phyloP scores from a whole-genome alignment of 2,888 invertebrate species.

The Troglohyphantes excavatus region DNA sequence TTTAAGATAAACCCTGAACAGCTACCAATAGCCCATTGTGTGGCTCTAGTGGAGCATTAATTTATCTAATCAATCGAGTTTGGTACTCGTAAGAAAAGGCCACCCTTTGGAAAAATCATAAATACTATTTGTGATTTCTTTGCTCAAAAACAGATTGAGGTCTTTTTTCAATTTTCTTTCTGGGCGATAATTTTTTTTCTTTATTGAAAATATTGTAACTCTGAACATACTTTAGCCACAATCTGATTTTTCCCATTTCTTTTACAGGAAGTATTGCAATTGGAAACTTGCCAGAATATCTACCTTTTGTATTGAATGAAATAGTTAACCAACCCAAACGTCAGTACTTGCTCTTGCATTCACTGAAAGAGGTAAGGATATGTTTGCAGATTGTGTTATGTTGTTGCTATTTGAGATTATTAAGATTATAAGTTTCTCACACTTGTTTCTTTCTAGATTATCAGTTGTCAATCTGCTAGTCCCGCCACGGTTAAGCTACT shows the following conservation, averaged over 20 bases:
- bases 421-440: not conserved
- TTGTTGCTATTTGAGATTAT: not conserved
- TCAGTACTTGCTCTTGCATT: constrained; percentile 97
- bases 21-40: no score
- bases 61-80: no score
- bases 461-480: constrained; percentile 90
- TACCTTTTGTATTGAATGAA: constrained; percentile 96
- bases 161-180: no score
- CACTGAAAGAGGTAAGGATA: constrained; percentile 93
- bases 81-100: no score
- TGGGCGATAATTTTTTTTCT: no score
- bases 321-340: constrained; percentile 96
- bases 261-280: constrained; percentile 92
- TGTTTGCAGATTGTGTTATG: not conserved
- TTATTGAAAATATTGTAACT: no score
- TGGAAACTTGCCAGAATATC: constrained; percentile 95
- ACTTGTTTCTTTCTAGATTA: constrained; percentile 85
- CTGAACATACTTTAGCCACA: no score
- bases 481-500: constrained; percentile 89
- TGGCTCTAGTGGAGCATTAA: no score
- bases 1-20: no score
- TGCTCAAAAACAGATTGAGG: no score
- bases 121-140: no score
- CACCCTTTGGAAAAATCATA: no score
- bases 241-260: not conserved